A percentile compares a stretch with the other conserved stretches of the same genome.
Evolutionary conservation across 2,888 invertebrate genomes (phyloP).

Genomic region (Chrysolina oricalcia): DNA sequence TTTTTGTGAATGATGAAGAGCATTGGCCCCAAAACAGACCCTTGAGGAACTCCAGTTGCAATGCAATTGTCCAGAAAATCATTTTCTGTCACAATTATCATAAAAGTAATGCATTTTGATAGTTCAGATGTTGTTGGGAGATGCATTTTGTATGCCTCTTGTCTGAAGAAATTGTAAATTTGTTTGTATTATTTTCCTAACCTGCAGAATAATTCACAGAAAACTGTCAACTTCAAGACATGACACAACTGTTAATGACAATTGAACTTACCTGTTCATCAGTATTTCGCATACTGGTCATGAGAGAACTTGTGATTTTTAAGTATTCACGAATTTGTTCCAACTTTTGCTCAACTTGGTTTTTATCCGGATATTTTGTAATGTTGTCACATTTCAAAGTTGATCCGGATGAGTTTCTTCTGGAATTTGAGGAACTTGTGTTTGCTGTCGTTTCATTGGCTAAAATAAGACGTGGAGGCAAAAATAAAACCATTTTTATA

Average conservation of each 20-base stretch:
- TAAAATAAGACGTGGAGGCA: background rate
- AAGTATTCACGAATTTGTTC: constrained; percentile 84
- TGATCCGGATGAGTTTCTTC: constrained; percentile 67
- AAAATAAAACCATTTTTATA: background rate
- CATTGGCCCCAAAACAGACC: too few species aligned
- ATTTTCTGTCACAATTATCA: too few species aligned
- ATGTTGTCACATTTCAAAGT: constrained; percentile 70
- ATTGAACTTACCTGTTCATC: constrained; percentile 78
- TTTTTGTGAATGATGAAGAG: too few species aligned
- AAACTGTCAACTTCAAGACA: background rate
- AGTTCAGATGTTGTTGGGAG: too few species aligned
- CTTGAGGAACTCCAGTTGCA: too few species aligned
- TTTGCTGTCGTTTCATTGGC: constrained; percentile 3
- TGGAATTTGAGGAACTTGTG: constrained; percentile 65
- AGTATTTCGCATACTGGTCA: constrained; percentile 79
- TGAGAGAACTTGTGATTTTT: constrained; percentile 80
- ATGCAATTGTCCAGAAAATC: too few species aligned
- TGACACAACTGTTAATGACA: background rate
- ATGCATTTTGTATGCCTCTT: too few species aligned
- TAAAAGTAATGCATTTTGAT: too few species aligned
- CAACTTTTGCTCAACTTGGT: constrained; percentile 80
- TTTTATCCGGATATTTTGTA: constrained; percentile 77
- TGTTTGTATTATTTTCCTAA: background rate
- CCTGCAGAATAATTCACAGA: background rate
- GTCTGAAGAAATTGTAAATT: too few species aligned